Base-by-base conservation (phyloP, 2,888 invertebrate genomes). In the Acanthosepion lycidas region DNA sequence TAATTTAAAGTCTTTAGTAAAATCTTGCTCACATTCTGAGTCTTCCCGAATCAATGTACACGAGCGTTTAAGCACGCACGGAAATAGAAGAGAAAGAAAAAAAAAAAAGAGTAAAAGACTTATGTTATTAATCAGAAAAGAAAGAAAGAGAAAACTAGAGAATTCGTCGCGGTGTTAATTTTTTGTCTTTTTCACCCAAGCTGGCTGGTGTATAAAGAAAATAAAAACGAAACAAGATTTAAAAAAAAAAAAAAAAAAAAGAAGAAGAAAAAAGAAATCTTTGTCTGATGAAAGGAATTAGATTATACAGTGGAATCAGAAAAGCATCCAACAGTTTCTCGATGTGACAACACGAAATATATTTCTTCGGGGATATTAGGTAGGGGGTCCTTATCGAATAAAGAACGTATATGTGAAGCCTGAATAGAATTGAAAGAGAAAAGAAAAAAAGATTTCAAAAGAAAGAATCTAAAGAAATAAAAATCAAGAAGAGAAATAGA, bases 281-380 rank as follows among this genome's bases (percentile, higher is more conserved):
- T 78, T 28, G 78, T 78, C 28, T 64, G 78, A 78, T 78, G 78
- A 78, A 78, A 78, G 78, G 78, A 78, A 78, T 78, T 78, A 78
- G 78, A 78, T 78, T 78, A 78, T n/a, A 78, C 78, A n/a, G 78
- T 28, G 78, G n/a, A 78, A 78, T 78, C 78, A 78, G 78, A 78
- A 78, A n/a, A 78, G 78, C 78, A n/a, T 78, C 78, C 78, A 78
- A 78, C 78, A 78, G 78, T n/a, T 78, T 78, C 78, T n/a, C 28
- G 78, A 78, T 78, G 78, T 78, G 78, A 78, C 78, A 78, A 78
- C 78, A 78, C 78, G 78, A 78, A 78, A 28, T n/a, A 78, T 78
- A 78, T 78, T 78, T 78, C 78, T 78, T 28, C 78, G 78, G 78
- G 78, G 78, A n/a, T 78, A 78, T 28, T 8, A 12, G n/a, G 78